Conservation (phyloP, 2,113 vertebrate species). For the Pithys albifrons region DNA sequence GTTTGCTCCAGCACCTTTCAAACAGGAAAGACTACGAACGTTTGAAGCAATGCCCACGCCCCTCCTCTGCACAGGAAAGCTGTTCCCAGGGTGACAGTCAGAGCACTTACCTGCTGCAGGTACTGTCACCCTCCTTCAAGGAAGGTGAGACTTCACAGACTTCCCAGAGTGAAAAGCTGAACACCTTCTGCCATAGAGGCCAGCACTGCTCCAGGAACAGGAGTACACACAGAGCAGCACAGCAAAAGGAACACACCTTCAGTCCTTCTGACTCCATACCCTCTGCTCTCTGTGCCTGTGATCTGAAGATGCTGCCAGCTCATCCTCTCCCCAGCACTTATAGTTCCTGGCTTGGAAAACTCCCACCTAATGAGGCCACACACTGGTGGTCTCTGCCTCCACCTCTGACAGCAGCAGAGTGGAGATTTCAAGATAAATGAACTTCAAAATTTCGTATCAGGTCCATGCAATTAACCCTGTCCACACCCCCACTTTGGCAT, state of each 20-base stretch:
- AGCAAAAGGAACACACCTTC: neutral
- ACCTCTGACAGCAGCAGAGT: fast-evolving
- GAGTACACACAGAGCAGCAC: neutral
- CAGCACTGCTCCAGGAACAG: neutral
- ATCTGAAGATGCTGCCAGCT: neutral
- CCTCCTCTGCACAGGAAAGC: neutral
- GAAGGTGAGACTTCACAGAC: neutral
- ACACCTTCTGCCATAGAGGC: fast-evolving
- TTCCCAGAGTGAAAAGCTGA: neutral
- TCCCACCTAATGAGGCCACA: neutral
- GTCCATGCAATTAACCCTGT: neutral
- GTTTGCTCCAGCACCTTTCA: neutral
- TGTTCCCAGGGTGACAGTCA: neutral
- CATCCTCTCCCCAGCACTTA: neutral
- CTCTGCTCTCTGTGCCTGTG: neutral
- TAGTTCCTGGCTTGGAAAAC: neutral
- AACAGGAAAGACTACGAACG: neutral
- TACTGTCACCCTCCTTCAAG: neutral
- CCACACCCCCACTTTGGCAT: fast-evolving
- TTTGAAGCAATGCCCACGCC: neutral
- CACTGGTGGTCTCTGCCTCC: neutral
- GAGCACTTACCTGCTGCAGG: neutral
- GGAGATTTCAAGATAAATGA: fast-evolving
- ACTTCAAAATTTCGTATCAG: neutral
- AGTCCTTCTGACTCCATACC: neutral